Evolutionary conservation across 2,113 vertebrate species (phyloP).

Genomic region (Hoplias malabaricus): DNA sequence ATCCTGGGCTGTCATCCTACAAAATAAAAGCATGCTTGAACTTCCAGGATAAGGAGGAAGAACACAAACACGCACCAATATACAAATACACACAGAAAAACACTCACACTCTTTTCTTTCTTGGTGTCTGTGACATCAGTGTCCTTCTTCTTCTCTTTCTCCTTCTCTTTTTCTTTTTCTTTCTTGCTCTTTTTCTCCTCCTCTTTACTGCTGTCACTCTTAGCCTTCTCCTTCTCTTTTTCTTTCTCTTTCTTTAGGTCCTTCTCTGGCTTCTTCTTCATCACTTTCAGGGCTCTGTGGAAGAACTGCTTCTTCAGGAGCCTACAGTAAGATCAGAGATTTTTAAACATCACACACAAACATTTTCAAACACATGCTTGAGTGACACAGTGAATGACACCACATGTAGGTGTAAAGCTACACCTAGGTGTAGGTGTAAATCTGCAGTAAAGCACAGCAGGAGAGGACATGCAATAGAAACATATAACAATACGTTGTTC

Average conservation of each 20-base stretch:
- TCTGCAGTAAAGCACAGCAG: too few species aligned
- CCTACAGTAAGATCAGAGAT: conserved; percentile 60
- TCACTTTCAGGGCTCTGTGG: conserved; percentile 95
- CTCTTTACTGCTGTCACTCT: conserved; percentile 61
- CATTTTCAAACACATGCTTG: background rate
- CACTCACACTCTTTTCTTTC: conserved; percentile 77
- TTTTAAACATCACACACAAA: background rate
- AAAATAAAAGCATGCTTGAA: background rate
- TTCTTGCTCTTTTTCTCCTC: conserved; percentile 88
- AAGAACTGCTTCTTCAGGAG: conserved; percentile 98
- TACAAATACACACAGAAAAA: background rate
- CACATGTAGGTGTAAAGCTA: too few species aligned
- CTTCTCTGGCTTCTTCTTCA: conserved; percentile 97
- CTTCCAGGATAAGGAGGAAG: background rate
- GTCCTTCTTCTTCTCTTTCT: conserved; percentile 82
- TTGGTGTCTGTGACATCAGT: conserved; percentile 70
- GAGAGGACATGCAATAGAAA: too few species aligned
- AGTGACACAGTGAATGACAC: too few species aligned
- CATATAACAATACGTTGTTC: too few species aligned
- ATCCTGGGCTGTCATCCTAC: conserved; percentile 92
- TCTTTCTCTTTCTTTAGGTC: conserved; percentile 86
- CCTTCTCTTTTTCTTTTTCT: conserved; percentile 76
- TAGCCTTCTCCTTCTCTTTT: conserved; percentile 79
- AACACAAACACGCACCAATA: background rate
- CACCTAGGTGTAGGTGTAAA: too few species aligned